Evolutionary conservation across 2,797 vertebrate species (phyloP).

Genomic region (Intellagama lesueurii): DNA sequence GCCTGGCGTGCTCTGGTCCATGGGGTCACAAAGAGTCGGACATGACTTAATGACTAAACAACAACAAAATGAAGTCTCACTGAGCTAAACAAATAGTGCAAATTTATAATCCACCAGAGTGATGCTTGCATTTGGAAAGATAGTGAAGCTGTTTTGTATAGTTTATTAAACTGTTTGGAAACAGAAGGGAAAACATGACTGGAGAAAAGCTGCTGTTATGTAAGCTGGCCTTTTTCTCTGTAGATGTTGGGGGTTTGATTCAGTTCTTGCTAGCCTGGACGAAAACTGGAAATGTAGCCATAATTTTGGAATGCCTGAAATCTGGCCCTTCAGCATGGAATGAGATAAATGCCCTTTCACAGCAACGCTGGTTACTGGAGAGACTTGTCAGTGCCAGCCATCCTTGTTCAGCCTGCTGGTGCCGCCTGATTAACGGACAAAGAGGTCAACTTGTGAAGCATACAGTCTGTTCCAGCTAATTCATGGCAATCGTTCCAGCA

Average conservation of each 20-base stretch:
- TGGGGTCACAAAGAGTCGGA: too few species aligned
- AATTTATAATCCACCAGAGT: not conserved
- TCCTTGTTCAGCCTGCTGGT: not conserved
- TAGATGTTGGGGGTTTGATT: not conserved
- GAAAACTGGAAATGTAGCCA: not conserved
- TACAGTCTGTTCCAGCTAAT: not conserved
- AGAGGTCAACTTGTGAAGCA: too few species aligned
- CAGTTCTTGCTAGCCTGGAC: not conserved
- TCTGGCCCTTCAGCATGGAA: slow-evolving; percentile 3
- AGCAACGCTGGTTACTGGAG: not conserved
- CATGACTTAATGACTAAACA: too few species aligned
- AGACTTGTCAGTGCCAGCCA: not conserved
- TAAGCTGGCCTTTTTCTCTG: not conserved
- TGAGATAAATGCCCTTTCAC: slow-evolving; percentile 10
- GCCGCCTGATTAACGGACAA: not conserved
- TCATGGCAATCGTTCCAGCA: not conserved
- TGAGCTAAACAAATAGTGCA: not conserved
- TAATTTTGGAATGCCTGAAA: not conserved
- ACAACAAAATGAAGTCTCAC: not conserved
- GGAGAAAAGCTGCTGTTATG: not conserved
- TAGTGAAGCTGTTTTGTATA: not conserved
- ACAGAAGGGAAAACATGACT: not conserved
- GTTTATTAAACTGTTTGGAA: slow-evolving; percentile 1
- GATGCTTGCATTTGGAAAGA: not conserved
- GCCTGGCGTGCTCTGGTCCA: too few species aligned